Conservation (phyloP, 2,113 vertebrate genomes). For the Crotalus helleri region DNA sequence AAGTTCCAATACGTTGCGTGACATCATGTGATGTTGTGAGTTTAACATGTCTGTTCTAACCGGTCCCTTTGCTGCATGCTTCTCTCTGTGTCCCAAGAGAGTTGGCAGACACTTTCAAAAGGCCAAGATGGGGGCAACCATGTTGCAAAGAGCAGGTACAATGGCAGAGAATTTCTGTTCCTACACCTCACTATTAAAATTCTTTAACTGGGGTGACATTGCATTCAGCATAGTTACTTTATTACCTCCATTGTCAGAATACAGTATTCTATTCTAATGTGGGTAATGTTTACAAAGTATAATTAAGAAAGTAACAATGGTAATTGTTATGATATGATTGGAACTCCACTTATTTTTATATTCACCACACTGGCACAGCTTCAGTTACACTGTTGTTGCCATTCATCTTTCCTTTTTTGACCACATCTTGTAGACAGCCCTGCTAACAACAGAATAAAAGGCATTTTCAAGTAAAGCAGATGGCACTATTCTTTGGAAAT, state of each 20-base stretch:
- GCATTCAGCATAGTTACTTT: background rate
- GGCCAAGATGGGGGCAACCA: background rate
- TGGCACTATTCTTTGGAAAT: background rate
- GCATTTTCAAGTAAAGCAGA: background rate
- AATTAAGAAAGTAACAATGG: background rate
- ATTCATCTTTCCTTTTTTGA: background rate
- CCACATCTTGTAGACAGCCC: background rate
- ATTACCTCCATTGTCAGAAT: background rate
- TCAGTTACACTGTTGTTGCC: background rate
- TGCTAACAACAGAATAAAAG: background rate
- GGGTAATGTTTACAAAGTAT: background rate
- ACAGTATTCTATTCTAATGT: background rate
- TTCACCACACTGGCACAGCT: background rate
- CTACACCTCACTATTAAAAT: background rate
- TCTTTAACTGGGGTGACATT: background rate
- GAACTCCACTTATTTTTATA: background rate
- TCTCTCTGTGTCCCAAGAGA: background rate
- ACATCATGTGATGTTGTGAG: no score
- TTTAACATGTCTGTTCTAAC: background rate
- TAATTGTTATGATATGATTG: background rate
- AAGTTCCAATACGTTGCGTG: no score
- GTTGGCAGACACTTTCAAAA: background rate
- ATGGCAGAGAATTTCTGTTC: background rate
- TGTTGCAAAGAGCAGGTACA: background rate
- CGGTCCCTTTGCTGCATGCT: background rate